phyloP scores from a whole-genome alignment of 2,888 invertebrate species.

The Platycheirus rosarum region DNA sequence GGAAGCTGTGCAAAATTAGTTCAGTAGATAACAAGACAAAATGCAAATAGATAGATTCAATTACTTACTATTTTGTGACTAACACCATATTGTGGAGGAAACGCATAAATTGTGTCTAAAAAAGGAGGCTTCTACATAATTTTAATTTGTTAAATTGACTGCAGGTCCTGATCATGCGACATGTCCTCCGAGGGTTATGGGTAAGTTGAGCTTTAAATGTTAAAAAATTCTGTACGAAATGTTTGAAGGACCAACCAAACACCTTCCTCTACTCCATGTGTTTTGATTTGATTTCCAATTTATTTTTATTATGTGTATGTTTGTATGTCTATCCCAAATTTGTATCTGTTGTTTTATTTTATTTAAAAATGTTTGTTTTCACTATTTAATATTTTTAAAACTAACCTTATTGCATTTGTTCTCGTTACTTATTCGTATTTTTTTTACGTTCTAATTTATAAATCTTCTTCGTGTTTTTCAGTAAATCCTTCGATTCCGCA shows the following conservation, averaged over 20 bases:
- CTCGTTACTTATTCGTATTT: too few species aligned
- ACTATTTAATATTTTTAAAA: not conserved
- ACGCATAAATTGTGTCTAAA: slow-evolving; percentile 70
- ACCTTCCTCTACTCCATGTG: slow-evolving; percentile 52
- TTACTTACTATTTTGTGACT: slow-evolving; percentile 78
- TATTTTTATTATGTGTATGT: not conserved
- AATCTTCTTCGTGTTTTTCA: too few species aligned
- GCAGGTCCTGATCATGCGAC: slow-evolving; percentile 83
- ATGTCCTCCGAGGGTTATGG: slow-evolving; percentile 83
- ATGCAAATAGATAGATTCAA: slow-evolving; percentile 10
- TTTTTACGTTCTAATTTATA: too few species aligned
- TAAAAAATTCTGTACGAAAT: slow-evolving; percentile 72
- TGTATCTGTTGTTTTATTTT: slow-evolving; percentile 6
- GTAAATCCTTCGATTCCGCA: too few species aligned
- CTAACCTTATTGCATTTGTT: too few species aligned
- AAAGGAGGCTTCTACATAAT: slow-evolving; percentile 75
- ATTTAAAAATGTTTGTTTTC: not conserved
- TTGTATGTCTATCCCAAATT: slow-evolving; percentile 13
- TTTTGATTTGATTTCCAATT: slow-evolving; percentile 15
- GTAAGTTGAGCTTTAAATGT: slow-evolving; percentile 80
- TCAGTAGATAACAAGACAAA: slow-evolving; percentile 31
- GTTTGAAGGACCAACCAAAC: slow-evolving; percentile 34
- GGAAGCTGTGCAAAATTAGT: slow-evolving; percentile 42
- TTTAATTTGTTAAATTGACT: slow-evolving; percentile 79
- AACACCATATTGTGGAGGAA: slow-evolving; percentile 77